Conservation (phyloP, 2,113 vertebrate species). For the Ammodytes marinus region DNA sequence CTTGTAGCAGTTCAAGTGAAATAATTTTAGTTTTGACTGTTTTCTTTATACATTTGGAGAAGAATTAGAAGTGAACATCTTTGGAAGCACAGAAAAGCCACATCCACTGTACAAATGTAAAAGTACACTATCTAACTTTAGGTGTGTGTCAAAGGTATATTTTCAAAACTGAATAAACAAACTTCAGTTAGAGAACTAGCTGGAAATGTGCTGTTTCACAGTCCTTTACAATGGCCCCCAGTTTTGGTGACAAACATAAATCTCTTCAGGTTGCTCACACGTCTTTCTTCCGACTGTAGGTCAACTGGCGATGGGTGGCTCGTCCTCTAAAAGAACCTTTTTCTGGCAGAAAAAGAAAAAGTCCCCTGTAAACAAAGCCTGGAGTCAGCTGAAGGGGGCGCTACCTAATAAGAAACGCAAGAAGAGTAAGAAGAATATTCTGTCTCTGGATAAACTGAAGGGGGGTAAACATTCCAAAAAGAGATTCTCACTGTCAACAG, state of each 20-base stretch:
- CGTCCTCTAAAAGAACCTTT: conserved; percentile 39
- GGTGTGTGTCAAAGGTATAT: too few species aligned
- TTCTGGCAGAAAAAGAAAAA: conserved; percentile 56
- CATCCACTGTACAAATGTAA: too few species aligned
- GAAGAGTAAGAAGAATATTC: conserved; percentile 35
- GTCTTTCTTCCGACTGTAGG: conserved; percentile 9
- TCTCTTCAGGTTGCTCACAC: neutral
- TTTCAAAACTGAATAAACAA: too few species aligned
- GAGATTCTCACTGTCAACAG: conserved; percentile 35
- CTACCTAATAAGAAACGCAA: conserved; percentile 58
- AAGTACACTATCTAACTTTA: too few species aligned
- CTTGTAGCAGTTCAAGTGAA: too few species aligned
- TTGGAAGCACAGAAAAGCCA: too few species aligned
- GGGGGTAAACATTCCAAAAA: conserved; percentile 37
- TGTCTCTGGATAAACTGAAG: conserved; percentile 36
- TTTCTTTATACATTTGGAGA: too few species aligned
- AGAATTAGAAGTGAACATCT: too few species aligned
- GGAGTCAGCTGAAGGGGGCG: conserved; percentile 51
- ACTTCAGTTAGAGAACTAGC: too few species aligned
- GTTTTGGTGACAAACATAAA: neutral
- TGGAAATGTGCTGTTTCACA: too few species aligned
- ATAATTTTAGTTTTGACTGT: too few species aligned
- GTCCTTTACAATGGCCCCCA: too few species aligned
- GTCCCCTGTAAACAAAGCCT: conserved; percentile 24
- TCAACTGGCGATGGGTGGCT: conserved; percentile 59